Percentiles rank a stretch among this genome's conserved stretches.
phyloP scores from a whole-genome alignment of 1,140 invertebrate species.

The Manduca sexta region DNA sequence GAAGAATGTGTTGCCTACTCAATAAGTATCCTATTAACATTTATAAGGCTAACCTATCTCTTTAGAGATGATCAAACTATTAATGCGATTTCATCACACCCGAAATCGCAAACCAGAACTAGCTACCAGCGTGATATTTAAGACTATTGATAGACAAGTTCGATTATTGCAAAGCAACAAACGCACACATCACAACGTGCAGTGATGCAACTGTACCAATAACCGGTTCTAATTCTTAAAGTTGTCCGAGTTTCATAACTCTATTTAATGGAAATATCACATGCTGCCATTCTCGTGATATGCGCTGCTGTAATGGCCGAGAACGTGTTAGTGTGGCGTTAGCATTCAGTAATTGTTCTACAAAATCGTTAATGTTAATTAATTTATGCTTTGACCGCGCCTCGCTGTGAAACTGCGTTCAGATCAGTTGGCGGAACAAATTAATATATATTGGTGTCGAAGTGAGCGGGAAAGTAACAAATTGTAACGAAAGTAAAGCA shows the following conservation, averaged over 20 bases:
- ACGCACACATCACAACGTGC: constrained; percentile 9
- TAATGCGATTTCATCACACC: no score
- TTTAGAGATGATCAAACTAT: no score
- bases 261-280: constrained; percentile 14
- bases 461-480: constrained; percentile 4
- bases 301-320: not conserved
- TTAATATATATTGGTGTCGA: constrained; percentile 3
- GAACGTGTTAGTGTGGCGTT: constrained; percentile 8
- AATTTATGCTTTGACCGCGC: constrained; percentile 3
- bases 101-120: no score
- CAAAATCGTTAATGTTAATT: constrained; percentile 3
- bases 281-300: constrained; percentile 5
- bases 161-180: constrained; percentile 3
- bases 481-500: constrained; percentile 2
- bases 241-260: constrained; percentile 13
- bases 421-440: constrained; percentile 4
- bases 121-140: not conserved
- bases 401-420: not conserved
- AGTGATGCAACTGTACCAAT: constrained; percentile 20
- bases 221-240: constrained; percentile 24
- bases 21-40: no score
- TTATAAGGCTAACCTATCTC: no score
- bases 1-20: no score
- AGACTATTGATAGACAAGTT: constrained; percentile 11
- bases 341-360: constrained; percentile 14